These are phyloP conservation scores for Drosophila fuyamai DNA, from an alignment of 1,140 invertebrate genomes.

Conservation along the genomic window DNA sequence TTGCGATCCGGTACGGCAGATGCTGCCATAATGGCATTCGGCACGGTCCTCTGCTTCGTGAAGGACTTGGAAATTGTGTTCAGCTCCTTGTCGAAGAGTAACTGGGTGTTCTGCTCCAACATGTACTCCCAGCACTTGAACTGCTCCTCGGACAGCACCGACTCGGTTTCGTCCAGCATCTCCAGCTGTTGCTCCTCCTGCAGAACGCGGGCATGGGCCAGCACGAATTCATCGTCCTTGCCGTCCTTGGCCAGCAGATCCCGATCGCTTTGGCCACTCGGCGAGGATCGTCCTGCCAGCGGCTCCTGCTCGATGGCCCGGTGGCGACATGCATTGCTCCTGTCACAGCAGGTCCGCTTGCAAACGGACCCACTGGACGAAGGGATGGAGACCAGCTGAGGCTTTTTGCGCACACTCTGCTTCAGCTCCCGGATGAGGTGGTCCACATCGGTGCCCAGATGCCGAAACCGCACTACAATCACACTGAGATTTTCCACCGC, in stretches of 20 bases:
- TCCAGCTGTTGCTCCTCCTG: constrained; percentile 87
- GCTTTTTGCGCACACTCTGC: constrained; percentile 88
- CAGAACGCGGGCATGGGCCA: constrained; percentile 78
- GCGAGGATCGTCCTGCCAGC: constrained; percentile 90
- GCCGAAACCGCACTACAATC: constrained; percentile 90
- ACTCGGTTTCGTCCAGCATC: constrained; percentile 88
- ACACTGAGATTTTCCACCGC: constrained; percentile 92
- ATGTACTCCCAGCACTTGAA: constrained; percentile 97
- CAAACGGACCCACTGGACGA: constrained; percentile 81
- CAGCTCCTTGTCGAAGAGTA: constrained; percentile 94
- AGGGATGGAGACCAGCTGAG: constrained; percentile 80
- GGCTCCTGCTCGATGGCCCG: constrained; percentile 72
- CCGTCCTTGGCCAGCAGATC: constrained; percentile 83
- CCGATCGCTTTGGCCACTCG: constrained; percentile 92
- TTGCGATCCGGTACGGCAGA: constrained; percentile 59
- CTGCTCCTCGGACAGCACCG: constrained; percentile 91
- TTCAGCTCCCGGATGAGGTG: constrained; percentile 90
- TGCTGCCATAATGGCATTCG: constrained; percentile 75
- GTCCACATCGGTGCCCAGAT: constrained; percentile 88
- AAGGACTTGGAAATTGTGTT: constrained; percentile 91
- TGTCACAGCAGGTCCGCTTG: constrained; percentile 88
- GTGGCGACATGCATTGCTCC: constrained; percentile 87
- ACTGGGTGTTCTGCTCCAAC: constrained; percentile 95
- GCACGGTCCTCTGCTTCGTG: constrained; percentile 84
- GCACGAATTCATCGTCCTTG: constrained; percentile 67